Percentiles rank a stretch among this genome's conserved stretches.
Conservation (phyloP, 2,888 invertebrate genomes). For the Epistrophe eligans region DNA sequence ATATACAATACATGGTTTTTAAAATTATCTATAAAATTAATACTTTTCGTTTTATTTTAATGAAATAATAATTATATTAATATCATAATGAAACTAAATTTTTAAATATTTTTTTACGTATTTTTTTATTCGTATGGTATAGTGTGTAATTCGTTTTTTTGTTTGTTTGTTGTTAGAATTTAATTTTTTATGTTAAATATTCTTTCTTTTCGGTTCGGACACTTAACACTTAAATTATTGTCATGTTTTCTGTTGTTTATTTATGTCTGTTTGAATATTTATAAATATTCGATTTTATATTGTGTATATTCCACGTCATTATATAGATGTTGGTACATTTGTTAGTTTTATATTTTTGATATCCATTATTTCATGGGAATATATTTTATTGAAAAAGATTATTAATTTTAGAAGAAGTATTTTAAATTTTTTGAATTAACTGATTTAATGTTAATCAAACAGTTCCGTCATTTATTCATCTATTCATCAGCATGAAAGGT, state of each 20-base stretch:
- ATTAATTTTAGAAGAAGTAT: too few species aligned
- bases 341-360: too few species aligned
- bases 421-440: too few species aligned
- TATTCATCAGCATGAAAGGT: too few species aligned
- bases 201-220: conserved; percentile 7
- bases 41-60: background rate
- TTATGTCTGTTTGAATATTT: conserved; percentile 39
- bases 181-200: conserved; percentile 20
- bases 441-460: too few species aligned
- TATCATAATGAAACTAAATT: background rate
- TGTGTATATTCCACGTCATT: background rate
- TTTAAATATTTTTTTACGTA: background rate
- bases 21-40: conserved; percentile 17
- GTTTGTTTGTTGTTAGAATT: background rate
- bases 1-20: conserved; percentile 6
- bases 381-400: too few species aligned
- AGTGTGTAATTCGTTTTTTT: conserved; percentile 4
- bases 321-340: too few species aligned
- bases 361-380: too few species aligned
- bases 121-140: background rate
- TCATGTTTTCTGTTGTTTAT: conserved; percentile 63
- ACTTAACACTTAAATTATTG: conserved; percentile 73
- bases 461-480: too few species aligned
- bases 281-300: background rate
- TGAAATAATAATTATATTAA: conserved; percentile 6